Evolutionary conservation across 2,113 vertebrate species (phyloP).

Genomic region (Syrmaticus mikado): DNA sequence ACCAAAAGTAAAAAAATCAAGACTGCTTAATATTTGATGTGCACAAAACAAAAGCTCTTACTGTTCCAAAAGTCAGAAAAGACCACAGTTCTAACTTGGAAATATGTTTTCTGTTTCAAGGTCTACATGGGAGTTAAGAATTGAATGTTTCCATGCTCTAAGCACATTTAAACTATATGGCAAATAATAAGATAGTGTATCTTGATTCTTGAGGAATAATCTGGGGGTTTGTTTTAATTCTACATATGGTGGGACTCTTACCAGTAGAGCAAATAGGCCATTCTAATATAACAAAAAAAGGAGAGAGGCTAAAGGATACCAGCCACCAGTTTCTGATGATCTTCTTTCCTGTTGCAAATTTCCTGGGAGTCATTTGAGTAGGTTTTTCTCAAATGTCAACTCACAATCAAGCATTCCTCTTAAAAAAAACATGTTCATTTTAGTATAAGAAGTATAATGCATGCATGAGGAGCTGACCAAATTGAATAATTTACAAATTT

Average conservation of each 20-base stretch:
- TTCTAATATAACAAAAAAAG: background rate
- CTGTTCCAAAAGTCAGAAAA: background rate
- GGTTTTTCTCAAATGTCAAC: background rate
- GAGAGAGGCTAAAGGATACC: background rate
- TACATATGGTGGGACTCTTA: background rate
- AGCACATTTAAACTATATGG: background rate
- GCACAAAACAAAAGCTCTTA: background rate
- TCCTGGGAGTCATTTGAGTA: background rate
- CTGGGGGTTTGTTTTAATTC: background rate
- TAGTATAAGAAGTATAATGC: background rate
- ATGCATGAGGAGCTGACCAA: background rate
- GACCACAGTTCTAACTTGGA: background rate
- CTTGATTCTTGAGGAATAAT: background rate
- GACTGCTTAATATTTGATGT: background rate
- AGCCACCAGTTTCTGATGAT: background rate
- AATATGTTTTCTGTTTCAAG: background rate
- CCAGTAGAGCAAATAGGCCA: background rate
- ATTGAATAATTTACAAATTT: background rate
- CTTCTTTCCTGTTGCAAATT: background rate
- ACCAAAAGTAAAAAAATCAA: background rate
- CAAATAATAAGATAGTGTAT: background rate
- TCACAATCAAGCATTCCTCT: background rate
- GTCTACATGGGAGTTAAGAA: background rate
- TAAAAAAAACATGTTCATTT: background rate
- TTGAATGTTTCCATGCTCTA: background rate